Evolutionary conservation across 2,888 invertebrate genomes (phyloP), one percentile per base, ranked within the genome.

Genomic region (Cantharis flavilabris): DNA sequence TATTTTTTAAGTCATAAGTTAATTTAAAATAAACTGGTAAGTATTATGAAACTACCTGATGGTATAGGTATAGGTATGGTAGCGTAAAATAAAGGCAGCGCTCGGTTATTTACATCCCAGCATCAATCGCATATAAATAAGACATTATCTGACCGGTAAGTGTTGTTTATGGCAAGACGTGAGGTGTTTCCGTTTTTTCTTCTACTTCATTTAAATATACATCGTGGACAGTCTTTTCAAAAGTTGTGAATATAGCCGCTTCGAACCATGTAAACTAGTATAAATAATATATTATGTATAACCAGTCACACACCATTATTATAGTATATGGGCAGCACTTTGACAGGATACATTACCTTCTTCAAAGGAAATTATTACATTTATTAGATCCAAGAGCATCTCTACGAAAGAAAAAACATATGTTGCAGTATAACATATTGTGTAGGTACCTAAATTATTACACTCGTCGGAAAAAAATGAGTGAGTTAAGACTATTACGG

Each of bases 101-200:
- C 77, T 75, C 71, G 18, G 80, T 82, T 80, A 82, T 82, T 83
- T 82, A 81, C 82, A 80, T 80, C 83, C 77, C 77, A 74, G 80
- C 81, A 74, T 76, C 72, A 75, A 79, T 79, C 80, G 80, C 85
- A 85, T 86, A 86, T 86, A 87, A 87, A 87, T 87, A 87, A 87
- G 87, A 87, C 87, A 86, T 87, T 87, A 87, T 86, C 87, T 87
- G 81, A 81, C 82, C 83, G 82, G 83, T 84, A 84, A 84, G 84
- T 84, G 85, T 84, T 84, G 86, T 83, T 85, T 85, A 85, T 84
- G 82, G 85, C 83, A 82, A 84, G 86, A 86, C 86, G 86, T 86
- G 86, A 85, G 85, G 85, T 85, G 86, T 85, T 85, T 86, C 84
- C 83, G 80, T 84, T 85, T 85, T 86, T 85, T 78, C 64, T 78